A percentile compares a stretch with the other conserved stretches of the same genome.
phyloP scores from a whole-genome alignment of 2,113 vertebrate species.

The Mustelus asterias region DNA sequence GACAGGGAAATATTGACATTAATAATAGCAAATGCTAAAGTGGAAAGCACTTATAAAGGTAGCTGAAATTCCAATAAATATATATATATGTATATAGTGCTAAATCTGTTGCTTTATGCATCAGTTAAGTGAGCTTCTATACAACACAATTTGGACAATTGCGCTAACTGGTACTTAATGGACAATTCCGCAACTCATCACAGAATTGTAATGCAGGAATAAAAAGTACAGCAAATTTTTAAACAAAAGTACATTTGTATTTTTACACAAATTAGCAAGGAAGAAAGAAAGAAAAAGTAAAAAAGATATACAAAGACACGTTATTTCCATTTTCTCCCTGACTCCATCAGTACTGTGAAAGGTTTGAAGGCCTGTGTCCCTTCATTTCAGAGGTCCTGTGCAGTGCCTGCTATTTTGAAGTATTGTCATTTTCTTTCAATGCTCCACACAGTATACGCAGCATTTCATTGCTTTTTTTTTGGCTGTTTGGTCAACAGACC shows the following conservation, averaged over 20 bases:
- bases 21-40: constrained; percentile 29
- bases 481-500: constrained; percentile 28
- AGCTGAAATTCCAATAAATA: constrained; percentile 28
- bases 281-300: neutral
- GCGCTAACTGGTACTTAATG: neutral
- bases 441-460: neutral
- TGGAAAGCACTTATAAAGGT: constrained; percentile 11
- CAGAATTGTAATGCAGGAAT: constrained; percentile 8
- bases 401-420: constrained; percentile 23
- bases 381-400: constrained; percentile 17
- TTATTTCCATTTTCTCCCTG: constrained; percentile 34
- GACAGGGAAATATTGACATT: constrained; percentile 6
- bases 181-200: neutral
- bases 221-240: constrained; percentile 16
- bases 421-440: constrained; percentile 24
- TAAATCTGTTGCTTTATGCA: constrained; percentile 16
- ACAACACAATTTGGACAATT: constrained; percentile 11
- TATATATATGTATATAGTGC: neutral
- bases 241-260: constrained; percentile 1
- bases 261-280: constrained; percentile 12
- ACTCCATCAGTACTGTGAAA: constrained; percentile 32
- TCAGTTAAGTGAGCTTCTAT: constrained; percentile 18
- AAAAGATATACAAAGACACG: constrained; percentile 19
- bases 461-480: constrained; percentile 34
- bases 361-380: neutral